Base-by-base conservation (phyloP, 2,113 vertebrate genomes). In the Hippolais icterina region DNA sequence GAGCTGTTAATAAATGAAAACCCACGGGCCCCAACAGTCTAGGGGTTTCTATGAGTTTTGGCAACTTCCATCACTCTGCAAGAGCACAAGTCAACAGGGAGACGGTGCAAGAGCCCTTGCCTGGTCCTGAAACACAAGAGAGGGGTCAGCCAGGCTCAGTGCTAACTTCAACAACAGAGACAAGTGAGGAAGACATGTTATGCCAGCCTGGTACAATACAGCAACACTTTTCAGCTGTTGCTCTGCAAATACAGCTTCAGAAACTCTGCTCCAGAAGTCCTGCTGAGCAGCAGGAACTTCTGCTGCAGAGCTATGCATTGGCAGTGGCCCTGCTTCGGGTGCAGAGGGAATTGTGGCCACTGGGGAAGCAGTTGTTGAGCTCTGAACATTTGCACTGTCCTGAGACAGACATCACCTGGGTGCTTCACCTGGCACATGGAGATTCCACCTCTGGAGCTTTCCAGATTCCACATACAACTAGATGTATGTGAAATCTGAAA, bases 321-420 rank as follows among this genome's bases (percentile, higher is more conserved):
- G 28, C 57, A 54, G 23, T 0, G 5, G 11, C 20, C 59, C 59
- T 21, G 47, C 47, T 64, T 9, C 42, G 22, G 15, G 57, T 2
- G 28, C n/a, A 27, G 61, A 37, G 50, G 37, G 33, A 90, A 28
- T 15, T 10, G 22, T 3, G 2, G 15, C 29, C 4, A 2, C 28
- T 9, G 33, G 17, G 35, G 64, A 69, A 42, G 15, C 0, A 0
- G 9, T 0, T 37, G 41, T 5, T 42, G 20, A 85, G 28, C 20
- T 64, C 31, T 4, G 3, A 75, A 35, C 6, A 2, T 19, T 14
- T 24, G 29, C 2, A 2, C 10, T 65, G 33, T 28, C 63, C 53
- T 1, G 14, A 31, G 6, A 39, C 35, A 39, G 14, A 3, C 9
- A 59, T 19, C 11, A 4, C 21, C 50, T 25, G 54, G 7, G 6